Conservation (phyloP, 2,888 invertebrate genomes). For the Bellardia pandia region DNA sequence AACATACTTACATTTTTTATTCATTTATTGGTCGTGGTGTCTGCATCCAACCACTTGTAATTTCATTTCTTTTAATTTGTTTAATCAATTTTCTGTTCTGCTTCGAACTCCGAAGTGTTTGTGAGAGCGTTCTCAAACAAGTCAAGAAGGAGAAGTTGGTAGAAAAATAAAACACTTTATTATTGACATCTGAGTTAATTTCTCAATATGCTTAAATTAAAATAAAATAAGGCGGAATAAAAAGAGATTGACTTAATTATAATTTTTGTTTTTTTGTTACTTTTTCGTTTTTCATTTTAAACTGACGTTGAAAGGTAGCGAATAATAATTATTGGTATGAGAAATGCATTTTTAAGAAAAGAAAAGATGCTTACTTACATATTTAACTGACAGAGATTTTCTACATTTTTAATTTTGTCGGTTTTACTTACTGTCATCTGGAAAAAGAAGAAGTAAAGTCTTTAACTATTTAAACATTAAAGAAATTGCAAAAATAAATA, state of each 20-base stretch:
- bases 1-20: neutral
- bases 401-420: neutral
- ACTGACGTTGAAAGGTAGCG: neutral
- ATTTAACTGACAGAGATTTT: neutral
- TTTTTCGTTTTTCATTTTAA: neutral
- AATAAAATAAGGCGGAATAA: neutral
- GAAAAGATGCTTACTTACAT: neutral
- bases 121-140: constrained; percentile 11
- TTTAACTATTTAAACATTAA: neutral
- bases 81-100: constrained; percentile 47
- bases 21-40: neutral
- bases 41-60: constrained; percentile 59
- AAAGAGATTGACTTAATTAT: constrained; percentile 24
- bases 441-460: neutral
- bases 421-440: neutral
- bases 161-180: constrained; percentile 29
- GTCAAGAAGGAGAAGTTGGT: constrained; percentile 25
- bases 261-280: neutral
- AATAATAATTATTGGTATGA: neutral
- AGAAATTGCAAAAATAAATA: too few relatives aligned
- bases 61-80: constrained; percentile 59
- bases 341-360: too few relatives aligned
- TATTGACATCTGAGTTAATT: constrained; percentile 48
- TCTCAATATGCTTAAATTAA: constrained; percentile 24
- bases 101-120: neutral